A percentile compares a stretch with the other conserved stretches of the same genome.
These are phyloP conservation scores for Drosophila parthenogenetica DNA, from an alignment of 2,888 invertebrate genomes.

Conservation along the genomic window DNA sequence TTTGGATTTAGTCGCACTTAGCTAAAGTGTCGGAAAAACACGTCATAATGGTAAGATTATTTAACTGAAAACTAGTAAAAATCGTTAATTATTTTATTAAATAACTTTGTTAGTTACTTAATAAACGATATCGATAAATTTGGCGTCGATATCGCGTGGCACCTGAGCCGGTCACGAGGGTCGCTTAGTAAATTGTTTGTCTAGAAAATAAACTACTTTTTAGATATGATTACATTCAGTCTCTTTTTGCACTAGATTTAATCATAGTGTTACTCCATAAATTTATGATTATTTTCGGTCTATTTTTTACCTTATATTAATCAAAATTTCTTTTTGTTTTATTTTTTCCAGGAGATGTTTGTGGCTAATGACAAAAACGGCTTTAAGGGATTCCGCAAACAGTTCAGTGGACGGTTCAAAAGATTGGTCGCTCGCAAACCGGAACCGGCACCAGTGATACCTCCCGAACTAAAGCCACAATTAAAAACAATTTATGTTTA, in stretches of 20 bases:
- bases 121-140: background rate
- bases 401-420: slow-evolving; percentile 94
- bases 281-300: too few species aligned
- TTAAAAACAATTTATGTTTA: slow-evolving; percentile 95
- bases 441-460: slow-evolving; percentile 93
- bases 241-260: too few species aligned
- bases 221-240: too few species aligned
- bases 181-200: too few species aligned
- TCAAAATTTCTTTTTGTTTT: background rate
- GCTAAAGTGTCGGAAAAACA: background rate
- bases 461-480: slow-evolving; percentile 94
- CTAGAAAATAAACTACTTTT: too few species aligned
- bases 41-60: background rate
- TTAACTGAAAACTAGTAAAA: background rate
- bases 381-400: slow-evolving; percentile 93
- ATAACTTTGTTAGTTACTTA: too few species aligned
- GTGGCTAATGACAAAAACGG: slow-evolving; percentile 90
- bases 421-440: slow-evolving; percentile 94
- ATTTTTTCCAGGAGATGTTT: slow-evolving; percentile 89
- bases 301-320: background rate
- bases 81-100: background rate
- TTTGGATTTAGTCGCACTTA: background rate
- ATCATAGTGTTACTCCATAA: too few species aligned
- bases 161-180: background rate
- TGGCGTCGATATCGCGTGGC: background rate